Evolutionary conservation across 2,797 vertebrate species (phyloP), one percentile per base, ranked within the genome.

Genomic region (Rhynchonycteris naso): DNA sequence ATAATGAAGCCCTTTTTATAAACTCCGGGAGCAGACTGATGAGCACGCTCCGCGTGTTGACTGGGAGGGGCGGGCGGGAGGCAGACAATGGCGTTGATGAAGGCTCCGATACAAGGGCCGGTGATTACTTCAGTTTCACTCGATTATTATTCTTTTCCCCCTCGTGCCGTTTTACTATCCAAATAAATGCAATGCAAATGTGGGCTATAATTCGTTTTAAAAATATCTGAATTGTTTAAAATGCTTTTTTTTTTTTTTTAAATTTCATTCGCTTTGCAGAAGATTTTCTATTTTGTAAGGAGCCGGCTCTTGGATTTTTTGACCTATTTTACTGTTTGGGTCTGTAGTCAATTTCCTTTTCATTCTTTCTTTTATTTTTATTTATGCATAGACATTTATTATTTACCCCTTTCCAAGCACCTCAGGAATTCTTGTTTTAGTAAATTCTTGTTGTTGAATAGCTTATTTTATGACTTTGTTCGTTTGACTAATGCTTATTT

Each of bases 81-180:
- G 95, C 96, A 86, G 86, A 95, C 95, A 93, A 97, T 90, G 96
- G 96, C 94, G 13, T 63, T 97, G 95, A 96, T 97, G 97, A 97
- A 97, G 75, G 0, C 4, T 94, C 66, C 68, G 13, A 59, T 85
- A 24, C 69, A 95, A 88, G 68, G 94, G 94, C 88, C 90, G 91
- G 21, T 88, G 95, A 96, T 97, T 97, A 82, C 92, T 97, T 97
- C 30, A 84, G 28, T 81, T 97, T 96, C 95, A 63, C 95, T 95
- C 89, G 15, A 68, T 96, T 96, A 90, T 96, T 96, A 24, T 54
- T 89, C 96, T 69, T 66, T 75, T 30, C 58, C 52, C 58, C 52
- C 81, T 94, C 18, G 33, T 88, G 65, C 86, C 7, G n/a, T 83
- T 96, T 83, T 96, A 95, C 74, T 84, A 96, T 2, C 21, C 6